phyloP scores from a whole-genome alignment of 2,797 vertebrate species.

The Petrocephalus sullivani region DNA sequence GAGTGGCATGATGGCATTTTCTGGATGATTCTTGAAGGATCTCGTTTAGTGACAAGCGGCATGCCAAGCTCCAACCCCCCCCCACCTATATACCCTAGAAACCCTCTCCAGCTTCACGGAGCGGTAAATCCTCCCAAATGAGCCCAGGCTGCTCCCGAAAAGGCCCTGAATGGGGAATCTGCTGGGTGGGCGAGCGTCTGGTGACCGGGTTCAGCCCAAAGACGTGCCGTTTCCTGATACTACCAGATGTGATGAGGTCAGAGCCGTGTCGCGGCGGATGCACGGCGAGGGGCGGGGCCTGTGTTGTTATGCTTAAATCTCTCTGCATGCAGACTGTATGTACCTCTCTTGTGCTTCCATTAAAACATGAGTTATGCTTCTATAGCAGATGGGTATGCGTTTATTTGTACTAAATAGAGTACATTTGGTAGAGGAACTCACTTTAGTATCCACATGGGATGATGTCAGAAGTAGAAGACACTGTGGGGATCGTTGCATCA shows the following conservation, averaged over 20 bases:
- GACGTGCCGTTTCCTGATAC: conserved; percentile 33
- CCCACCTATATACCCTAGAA: neutral
- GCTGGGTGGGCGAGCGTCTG: neutral
- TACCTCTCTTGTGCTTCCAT: neutral
- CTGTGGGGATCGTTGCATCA: neutral
- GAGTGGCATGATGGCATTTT: conserved; percentile 48
- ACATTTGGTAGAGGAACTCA: conserved; percentile 2
- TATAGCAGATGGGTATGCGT: neutral
- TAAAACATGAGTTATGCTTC: neutral
- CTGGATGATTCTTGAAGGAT: conserved; percentile 51
- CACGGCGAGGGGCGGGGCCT: conserved; percentile 11
- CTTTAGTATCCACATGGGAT: neutral
- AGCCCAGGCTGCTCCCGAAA: conserved; percentile 27
- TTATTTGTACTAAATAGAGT: conserved; percentile 23
- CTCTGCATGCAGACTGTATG: neutral
- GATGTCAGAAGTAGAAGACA: conserved; percentile 20
- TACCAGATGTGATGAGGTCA: conserved; percentile 22
- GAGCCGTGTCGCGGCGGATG: neutral
- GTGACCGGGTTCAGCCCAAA: conserved; percentile 27
- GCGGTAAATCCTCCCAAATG: conserved; percentile 42
- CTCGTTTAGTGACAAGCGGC: conserved; percentile 32
- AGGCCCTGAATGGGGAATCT: conserved; percentile 2
- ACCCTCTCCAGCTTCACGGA: conserved; percentile 34
- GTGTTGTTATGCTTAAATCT: neutral
- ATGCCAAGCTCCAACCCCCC: conserved; percentile 27